Evolutionary conservation across 2,888 invertebrate genomes (phyloP).

Genomic region (Brachyopa scutellaris): DNA sequence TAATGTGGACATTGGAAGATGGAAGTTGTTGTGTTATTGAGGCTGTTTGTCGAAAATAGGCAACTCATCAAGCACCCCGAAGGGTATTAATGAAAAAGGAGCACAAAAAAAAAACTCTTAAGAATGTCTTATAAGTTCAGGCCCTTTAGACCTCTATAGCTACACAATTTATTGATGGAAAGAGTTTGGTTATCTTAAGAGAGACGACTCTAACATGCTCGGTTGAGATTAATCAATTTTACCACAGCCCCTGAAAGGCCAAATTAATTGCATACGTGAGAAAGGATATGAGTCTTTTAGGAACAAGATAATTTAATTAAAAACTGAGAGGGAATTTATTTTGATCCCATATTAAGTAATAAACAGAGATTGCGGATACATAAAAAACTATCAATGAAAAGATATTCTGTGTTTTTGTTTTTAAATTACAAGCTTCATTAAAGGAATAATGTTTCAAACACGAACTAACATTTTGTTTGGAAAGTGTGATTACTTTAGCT

Average conservation of each 20-base stretch:
- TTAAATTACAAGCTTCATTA: no score
- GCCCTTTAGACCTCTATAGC: slow-evolving; percentile 15
- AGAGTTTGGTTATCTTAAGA: slow-evolving; percentile 5
- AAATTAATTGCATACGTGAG: slow-evolving; percentile 6
- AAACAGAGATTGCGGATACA: neutral
- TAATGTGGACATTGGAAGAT: slow-evolving; percentile 48
- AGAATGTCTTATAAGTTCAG: slow-evolving; percentile 25
- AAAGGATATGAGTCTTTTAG: slow-evolving; percentile 17
- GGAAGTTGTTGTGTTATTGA: slow-evolving; percentile 39
- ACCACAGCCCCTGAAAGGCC: slow-evolving; percentile 2
- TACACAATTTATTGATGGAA: slow-evolving; percentile 2
- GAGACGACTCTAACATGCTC: neutral
- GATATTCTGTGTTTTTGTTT: no score
- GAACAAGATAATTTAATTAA: slow-evolving; percentile 39
- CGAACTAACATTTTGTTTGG: no score
- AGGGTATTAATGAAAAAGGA: slow-evolving; percentile 60
- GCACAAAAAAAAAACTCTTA: no score
- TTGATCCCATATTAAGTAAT: neutral
- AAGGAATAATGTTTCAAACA: no score
- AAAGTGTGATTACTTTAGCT: no score
- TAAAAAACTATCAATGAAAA: no score
- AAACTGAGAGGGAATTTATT: slow-evolving; percentile 9
- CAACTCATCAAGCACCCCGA: slow-evolving; percentile 41
- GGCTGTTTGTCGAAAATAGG: slow-evolving; percentile 49
- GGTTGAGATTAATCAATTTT: slow-evolving; percentile 56